phyloP scores from a whole-genome alignment of 1,140 invertebrate species.

The Teleogryllus occipitalis region DNA sequence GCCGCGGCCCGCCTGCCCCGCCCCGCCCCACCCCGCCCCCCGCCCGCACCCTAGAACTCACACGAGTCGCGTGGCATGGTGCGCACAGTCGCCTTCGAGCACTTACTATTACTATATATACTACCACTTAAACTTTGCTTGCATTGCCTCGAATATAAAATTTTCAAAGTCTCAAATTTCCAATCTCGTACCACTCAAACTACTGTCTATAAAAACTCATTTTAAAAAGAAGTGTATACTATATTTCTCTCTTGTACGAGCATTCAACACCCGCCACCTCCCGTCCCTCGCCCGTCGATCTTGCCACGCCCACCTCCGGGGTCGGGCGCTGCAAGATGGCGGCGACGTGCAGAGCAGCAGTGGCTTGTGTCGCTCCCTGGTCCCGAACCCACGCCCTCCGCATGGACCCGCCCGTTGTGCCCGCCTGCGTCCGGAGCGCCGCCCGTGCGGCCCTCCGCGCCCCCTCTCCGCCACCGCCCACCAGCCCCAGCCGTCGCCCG shows the following conservation, averaged over 20 bases:
- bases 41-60: not conserved
- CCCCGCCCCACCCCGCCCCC: no score
- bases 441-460: no score
- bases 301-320: no score
- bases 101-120: not conserved
- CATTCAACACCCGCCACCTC: not conserved
- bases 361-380: not conserved
- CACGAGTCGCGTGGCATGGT: not conserved
- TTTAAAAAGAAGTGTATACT: not conserved
- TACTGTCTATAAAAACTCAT: not conserved
- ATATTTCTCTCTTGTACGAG: not conserved
- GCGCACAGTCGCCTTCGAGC: not conserved
- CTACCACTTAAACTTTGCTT: not conserved
- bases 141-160: slow-evolving; percentile 1
- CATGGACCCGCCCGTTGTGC: not conserved
- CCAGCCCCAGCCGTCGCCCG: no score
- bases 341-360: not conserved
- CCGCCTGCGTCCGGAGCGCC: not conserved
- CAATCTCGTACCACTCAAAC: not conserved
- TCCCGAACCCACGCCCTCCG: not conserved
- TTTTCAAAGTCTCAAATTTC: not conserved
- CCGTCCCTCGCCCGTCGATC: not conserved
- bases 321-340: not conserved
- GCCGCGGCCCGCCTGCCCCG: no score
- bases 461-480: no score